These are phyloP conservation scores for Pseudomyrmex gracilis DNA, from an alignment of 1,140 invertebrate species.

Conservation along the genomic window DNA sequence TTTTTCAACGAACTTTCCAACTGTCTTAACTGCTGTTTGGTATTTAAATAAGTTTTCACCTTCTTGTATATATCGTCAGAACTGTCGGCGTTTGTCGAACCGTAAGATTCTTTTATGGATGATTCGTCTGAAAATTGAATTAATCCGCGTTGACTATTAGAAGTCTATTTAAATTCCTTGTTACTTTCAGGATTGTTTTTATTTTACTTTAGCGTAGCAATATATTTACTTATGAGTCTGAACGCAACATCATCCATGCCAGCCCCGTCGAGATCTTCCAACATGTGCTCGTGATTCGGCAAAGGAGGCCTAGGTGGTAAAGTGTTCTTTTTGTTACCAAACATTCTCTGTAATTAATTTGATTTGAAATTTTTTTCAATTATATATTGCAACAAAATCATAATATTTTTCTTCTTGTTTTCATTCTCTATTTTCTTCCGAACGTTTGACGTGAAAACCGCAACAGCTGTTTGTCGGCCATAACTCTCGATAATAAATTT, in stretches of 20 bases:
- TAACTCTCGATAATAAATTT: too few relatives aligned
- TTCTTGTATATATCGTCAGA: conserved; percentile 76
- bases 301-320: conserved; percentile 77
- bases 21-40: conserved; percentile 75
- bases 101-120: conserved; percentile 63
- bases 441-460: too few relatives aligned
- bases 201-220: too few relatives aligned
- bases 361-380: too few relatives aligned
- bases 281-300: conserved; percentile 74
- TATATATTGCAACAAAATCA: too few relatives aligned
- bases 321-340: conserved; percentile 77
- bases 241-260: conserved; percentile 75
- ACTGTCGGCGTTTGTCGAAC: conserved; percentile 62
- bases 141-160: too few relatives aligned
- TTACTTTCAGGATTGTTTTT: too few relatives aligned
- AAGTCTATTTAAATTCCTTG: too few relatives aligned
- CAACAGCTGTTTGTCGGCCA: too few relatives aligned
- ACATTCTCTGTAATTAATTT: conserved; percentile 67
- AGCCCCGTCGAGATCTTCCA: conserved; percentile 76
- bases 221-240: conserved; percentile 73
- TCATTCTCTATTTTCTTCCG: too few relatives aligned
- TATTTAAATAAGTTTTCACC: conserved; percentile 77
- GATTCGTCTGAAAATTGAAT: conserved; percentile 50
- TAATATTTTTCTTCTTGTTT: too few relatives aligned
- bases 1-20: conserved; percentile 71